Conservation (phyloP, 2,888 invertebrate genomes). For the Lepetodrilus schrolli region DNA sequence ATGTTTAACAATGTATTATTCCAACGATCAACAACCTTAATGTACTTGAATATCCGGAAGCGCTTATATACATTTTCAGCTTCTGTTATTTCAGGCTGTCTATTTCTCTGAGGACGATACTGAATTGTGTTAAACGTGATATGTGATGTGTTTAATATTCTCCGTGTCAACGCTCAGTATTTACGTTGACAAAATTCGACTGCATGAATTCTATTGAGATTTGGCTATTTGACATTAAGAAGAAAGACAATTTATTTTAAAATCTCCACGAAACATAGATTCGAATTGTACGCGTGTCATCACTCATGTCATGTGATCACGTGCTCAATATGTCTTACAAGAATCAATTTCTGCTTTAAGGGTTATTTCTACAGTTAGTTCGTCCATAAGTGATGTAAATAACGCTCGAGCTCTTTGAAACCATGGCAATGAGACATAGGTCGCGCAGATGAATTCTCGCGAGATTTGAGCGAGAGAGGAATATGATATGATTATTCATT, state of each 20-base stretch:
- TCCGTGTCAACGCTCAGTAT: no score
- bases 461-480: not conserved
- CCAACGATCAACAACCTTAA: no score
- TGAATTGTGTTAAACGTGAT: no score
- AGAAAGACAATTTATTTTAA: not conserved
- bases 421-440: constrained; percentile 1
- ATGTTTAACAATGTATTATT: no score
- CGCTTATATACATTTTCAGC: no score
- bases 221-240: not conserved
- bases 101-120: no score
- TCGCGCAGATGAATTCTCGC: not conserved
- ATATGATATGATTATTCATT: constrained; percentile 4
- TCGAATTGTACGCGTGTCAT: not conserved
- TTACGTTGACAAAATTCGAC: not conserved
- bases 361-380: not conserved
- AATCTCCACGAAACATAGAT: constrained; percentile 2
- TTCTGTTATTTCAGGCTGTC: no score
- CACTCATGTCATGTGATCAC: not conserved
- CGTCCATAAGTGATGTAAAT: not conserved
- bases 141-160: no score
- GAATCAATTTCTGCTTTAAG: not conserved
- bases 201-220: not conserved
- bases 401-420: not conserved
- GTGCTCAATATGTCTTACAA: not conserved
- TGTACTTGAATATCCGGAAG: no score